Base-by-base conservation (phyloP, 2,888 invertebrate genomes). In the Metacarcinus magister region DNA sequence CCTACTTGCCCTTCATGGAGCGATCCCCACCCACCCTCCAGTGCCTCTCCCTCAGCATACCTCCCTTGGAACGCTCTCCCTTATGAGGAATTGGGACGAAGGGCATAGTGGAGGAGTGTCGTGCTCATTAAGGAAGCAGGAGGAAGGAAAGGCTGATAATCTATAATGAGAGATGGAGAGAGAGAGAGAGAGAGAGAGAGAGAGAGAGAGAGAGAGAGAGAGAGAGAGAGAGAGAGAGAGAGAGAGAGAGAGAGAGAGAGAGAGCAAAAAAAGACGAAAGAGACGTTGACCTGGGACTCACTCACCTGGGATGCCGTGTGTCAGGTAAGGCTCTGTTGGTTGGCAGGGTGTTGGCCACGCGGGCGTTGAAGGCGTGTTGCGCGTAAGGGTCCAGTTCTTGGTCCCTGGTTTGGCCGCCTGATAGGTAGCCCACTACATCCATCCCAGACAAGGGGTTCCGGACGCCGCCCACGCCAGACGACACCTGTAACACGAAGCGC, bases 341-440 rank as follows among this genome's bases (percentile, higher is more conserved):
- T 0, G 93, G 93, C 2, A 95, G 82, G 48, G 93, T 16, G 89
- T 95, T 95, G 89, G 95, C 82, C 48, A 67, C 93, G 23, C 28
- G 43, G n/a, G 28, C 89, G 32, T 95, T 95, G 95, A 95, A 95
- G 95, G 95, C 95, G 89, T 95, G 95, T 32, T 87, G 39, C 48
- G 87, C n/a, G 95, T 93, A 95, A 43, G 95, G 95, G 28, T 93
- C 92, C n/a, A 28, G 82, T n/a, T 95, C 95, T 43, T 43, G 67
- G 95, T 95, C 95, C 87, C 95, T 82, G 10, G 32, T 32, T 23
- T 32, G 32, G 7, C 95, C 95, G 23, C 95, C 95, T 5, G 95
- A 54, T 54, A 95, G 60, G 89, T 95, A 95, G 2, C 75, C 93
- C 0, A 43, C 75, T 28, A n/a, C 92, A n/a, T 92, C 75, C 43